phyloP scores from a whole-genome alignment of 2,113 vertebrate genomes.

The Xyrauchen texanus region DNA sequence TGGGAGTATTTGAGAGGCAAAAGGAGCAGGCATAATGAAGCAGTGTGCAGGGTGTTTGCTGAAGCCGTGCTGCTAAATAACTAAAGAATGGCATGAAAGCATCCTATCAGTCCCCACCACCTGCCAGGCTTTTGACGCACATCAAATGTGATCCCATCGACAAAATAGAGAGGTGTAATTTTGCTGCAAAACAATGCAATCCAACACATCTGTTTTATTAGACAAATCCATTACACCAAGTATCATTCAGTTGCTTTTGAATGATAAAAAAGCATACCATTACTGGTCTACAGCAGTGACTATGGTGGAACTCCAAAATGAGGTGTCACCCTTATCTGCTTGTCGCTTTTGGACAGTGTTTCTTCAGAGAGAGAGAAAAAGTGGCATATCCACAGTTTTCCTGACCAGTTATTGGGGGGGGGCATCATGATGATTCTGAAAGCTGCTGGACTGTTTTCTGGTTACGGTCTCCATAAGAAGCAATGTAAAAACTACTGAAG shows the following conservation, averaged over 20 bases:
- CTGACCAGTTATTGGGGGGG: too few relatives aligned
- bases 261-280: neutral
- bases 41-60: neutral
- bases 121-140: slow-evolving; percentile 2
- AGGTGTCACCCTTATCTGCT: too few relatives aligned
- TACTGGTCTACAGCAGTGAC: neutral
- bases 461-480: too few relatives aligned
- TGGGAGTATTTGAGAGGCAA: neutral
- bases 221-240: neutral
- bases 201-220: neutral
- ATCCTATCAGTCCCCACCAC: slow-evolving; percentile 20
- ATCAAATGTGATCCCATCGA: neutral
- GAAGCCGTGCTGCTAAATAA: neutral
- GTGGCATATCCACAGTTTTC: too few relatives aligned
- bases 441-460: too few relatives aligned
- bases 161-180: slow-evolving; percentile 2
- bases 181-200: slow-evolving; percentile 10
- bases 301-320: too few relatives aligned
- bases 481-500: too few relatives aligned
- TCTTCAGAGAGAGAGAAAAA: too few relatives aligned
- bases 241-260: neutral
- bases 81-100: slow-evolving; percentile 3
- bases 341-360: too few relatives aligned
- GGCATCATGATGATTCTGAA: too few relatives aligned
- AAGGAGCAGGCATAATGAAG: neutral